phyloP scores from a whole-genome alignment of 2,888 invertebrate species.

The Drosophila heteroneura region DNA sequence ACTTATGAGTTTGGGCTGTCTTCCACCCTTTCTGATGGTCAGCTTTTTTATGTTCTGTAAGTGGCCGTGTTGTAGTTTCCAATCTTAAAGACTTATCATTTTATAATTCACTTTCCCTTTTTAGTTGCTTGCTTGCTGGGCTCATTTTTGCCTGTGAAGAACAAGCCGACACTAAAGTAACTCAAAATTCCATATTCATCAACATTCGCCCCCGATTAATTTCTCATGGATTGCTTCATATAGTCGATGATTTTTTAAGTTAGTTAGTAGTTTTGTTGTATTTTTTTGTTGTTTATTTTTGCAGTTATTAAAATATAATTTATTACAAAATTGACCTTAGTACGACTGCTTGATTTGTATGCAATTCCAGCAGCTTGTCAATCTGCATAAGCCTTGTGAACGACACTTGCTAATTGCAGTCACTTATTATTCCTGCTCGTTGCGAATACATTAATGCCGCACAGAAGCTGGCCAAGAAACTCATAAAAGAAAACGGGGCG shows the following conservation, averaged over 20 bases:
- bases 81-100: background rate
- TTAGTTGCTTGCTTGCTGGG: conserved; percentile 62
- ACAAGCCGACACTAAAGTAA: conserved; percentile 67
- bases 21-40: conserved; percentile 90
- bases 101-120: background rate
- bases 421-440: conserved; percentile 54
- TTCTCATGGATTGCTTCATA: conserved; percentile 23
- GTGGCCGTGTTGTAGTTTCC: conserved; percentile 26
- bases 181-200: conserved; percentile 33
- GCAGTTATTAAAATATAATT: conserved; percentile 70
- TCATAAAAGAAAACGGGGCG: background rate
- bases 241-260: conserved; percentile 12
- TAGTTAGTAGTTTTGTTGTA: conserved; percentile 6
- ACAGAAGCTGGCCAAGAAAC: background rate
- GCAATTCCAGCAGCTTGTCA: conserved; percentile 56
- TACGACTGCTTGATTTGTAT: conserved; percentile 56
- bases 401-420: conserved; percentile 50
- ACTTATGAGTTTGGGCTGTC: conserved; percentile 88
- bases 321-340: conserved; percentile 56
- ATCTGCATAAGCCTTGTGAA: conserved; percentile 51
- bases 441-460: conserved; percentile 45
- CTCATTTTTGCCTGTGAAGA: conserved; percentile 68
- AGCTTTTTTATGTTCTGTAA: conserved; percentile 88
- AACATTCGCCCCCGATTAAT: conserved; percentile 25
- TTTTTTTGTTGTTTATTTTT: background rate